Base-by-base conservation (phyloP, 1,140 invertebrate genomes). In the Leptonema lineaticorne region DNA sequence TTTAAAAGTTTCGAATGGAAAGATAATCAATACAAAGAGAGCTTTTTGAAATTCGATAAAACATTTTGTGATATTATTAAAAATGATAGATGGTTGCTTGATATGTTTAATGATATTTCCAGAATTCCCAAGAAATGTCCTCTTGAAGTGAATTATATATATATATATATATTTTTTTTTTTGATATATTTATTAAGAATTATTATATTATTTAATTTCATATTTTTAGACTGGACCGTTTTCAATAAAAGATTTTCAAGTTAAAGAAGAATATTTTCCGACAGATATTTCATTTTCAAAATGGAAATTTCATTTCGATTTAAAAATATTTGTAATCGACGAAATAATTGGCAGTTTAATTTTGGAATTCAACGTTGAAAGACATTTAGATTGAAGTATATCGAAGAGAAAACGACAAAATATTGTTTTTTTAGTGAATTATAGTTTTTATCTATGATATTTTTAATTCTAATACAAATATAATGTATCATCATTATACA, bases 11-110 rank as follows among this genome's bases (percentile, higher is more conserved):
- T 14, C 27, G 56, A 58, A 18, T 58, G 56, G 56, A 58, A 28
- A n/a, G 18, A 30, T 26, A 58, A 58, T n/a, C 56, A 58, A 18
- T 58, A 28, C 14, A 58, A 30, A 58, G 56, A 58, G 56, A 58
- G 56, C 16, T 58, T 58, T n/a, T 28, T 58, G n/a, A 11, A 27
- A 16, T 58, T 28, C 56, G 26, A 58, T 7, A 58, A 58, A n/a
- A 58, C 26, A 7, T 7, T 26, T 7, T 58, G 56, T 30, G 56
- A 58, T 28, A 8, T 16, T 28, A 1, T 58, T 1, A 18, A 58
- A 27, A 30, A 28, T 11, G 56, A 58, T n/a, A 28, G 29, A 58
- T 58, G 56, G 56, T 14, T 58, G 11, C 1, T 16, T 41, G 2
- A 2, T 11, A 41, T 41, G 37, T 9, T 41, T 53, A 41, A 41